phyloP scores from a whole-genome alignment of 1,140 invertebrate genomes.

The Tyrophagus putrescentiae region DNA sequence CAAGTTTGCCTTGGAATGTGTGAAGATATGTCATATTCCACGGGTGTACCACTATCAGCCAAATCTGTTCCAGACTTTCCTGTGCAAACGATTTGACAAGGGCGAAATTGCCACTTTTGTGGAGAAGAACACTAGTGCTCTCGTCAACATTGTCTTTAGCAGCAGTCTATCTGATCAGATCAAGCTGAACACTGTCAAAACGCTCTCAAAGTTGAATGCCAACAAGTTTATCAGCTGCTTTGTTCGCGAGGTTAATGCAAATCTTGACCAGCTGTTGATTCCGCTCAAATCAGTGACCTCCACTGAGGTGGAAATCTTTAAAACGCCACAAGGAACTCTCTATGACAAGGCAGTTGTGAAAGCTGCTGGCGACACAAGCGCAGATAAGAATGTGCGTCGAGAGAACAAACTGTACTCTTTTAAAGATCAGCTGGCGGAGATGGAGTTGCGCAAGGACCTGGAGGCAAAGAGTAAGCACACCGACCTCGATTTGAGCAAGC shows the following conservation, averaged over 20 bases:
- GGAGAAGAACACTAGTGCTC: neutral
- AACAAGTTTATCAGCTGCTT: constrained; percentile 46
- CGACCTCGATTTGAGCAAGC: constrained; percentile 49
- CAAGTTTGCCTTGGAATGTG: neutral
- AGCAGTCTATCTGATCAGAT: constrained; percentile 37
- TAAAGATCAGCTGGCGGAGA: constrained; percentile 88
- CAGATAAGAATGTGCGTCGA: constrained; percentile 67
- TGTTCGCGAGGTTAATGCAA: constrained; percentile 40
- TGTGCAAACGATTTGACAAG: neutral
- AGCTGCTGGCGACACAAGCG: constrained; percentile 36
- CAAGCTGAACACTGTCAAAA: constrained; percentile 33
- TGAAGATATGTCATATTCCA: constrained; percentile 1
- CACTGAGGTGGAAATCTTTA: constrained; percentile 75
- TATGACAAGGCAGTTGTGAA: constrained; percentile 80
- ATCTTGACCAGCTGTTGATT: constrained; percentile 43
- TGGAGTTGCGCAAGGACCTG: constrained; percentile 74
- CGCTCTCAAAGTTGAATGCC: constrained; percentile 46
- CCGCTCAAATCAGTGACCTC: constrained; percentile 56
- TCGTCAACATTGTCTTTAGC: neutral
- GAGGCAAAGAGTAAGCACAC: constrained; percentile 75
- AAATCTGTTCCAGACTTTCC: neutral
- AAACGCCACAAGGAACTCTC: constrained; percentile 71
- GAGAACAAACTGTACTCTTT: constrained; percentile 95
- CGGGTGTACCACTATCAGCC: neutral
- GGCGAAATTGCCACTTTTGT: neutral